Evolutionary conservation across 2,888 invertebrate species (phyloP), one percentile per base, ranked within the genome.

Genomic region (Drosophila neotestacea): DNA sequence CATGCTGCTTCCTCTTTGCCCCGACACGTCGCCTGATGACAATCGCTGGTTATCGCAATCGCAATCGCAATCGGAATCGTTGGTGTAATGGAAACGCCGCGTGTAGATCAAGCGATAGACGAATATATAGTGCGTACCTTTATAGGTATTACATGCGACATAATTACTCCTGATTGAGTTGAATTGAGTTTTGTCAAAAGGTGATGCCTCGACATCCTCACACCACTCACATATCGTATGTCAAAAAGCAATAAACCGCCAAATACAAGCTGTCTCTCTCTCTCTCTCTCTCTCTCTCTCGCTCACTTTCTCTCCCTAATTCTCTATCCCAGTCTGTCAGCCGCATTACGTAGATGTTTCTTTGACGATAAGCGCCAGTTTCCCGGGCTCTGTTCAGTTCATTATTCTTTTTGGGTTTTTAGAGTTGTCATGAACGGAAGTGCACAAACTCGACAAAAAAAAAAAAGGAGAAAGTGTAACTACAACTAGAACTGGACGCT

Each of bases 101-200:
- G 52, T 39, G 27, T 4, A 60, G 76, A 73, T 73, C 69, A 22
- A 48, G 44, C 50, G 66, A 75, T 59, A 66, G 11, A 38, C 36
- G 6, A 39, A 30, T 36, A 11, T 16, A 41, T 4, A 28, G 38
- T 13, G 42, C 13, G 16, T 41, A 27, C 48, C 32, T 48, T 48
- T 13, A 22, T 11, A 5, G 41, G 50, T 22, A 13, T 46, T 51
- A 39, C 42, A 54, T 61, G 90, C 80, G 80, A 85, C 80, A 86
- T 91, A 91, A 91, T 91, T 91, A 83, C 88, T 76, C 65, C 78
- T 79, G 90, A 83, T 84, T 84, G 74, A 73, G 78, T 80, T 83
- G 71, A 61, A 58, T 55, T 58, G 52, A 41, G 55, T 47, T 60
- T 66, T 61, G 75, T 71, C 67, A 55, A 78, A 76, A 75, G 77